Base-by-base conservation (phyloP, 37 sponge, comb jelly and placozoan species). In the Haliclona indistincta region DNA sequence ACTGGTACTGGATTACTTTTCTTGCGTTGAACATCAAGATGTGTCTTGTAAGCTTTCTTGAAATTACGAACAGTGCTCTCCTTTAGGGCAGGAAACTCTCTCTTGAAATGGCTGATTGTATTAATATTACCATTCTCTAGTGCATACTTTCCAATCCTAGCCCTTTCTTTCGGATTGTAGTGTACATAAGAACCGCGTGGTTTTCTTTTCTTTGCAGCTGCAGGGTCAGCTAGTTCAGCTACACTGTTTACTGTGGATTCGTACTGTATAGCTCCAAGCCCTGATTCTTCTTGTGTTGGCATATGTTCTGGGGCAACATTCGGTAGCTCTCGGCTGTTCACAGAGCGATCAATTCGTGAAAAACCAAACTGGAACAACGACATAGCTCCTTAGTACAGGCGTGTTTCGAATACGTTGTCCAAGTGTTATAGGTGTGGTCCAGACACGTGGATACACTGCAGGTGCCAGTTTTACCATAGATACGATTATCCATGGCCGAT, bases 1-100 rank as follows among this genome's bases (percentile, higher is more conserved):
- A 75, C 65, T 43, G 76, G 76, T 30, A 63, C 25, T 54, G 74
- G 76, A 75, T 75, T 43, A 4, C 63, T 20, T 44, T 75, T 20
- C 26, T 75, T 75, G 28, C 28, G 47, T 38, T 75, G 49, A 6
- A 39, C 3, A 29, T 75, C 41, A 4, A 75, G 17, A 41, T 36
- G 13, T 40, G 63, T 64, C 13, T 63, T 63, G 36, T 75, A 75
- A 4, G 76, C 64, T 28, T 63, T 75, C 76, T 75, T 75, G 60
- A 75, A 75, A 63, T 75, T 63, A 41, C 76, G 35, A 22, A 75
- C 53, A 32, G 76, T 63, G 65, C 65, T 75, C 42, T 75, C 76
- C 37, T 36, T 75, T 34, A 75, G 39, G 10, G 38, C 19, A 4
- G 76, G 76, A 41, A 43, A 75, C 30, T 75, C 39, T 10, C 10